phyloP scores from a whole-genome alignment of 2,888 invertebrate genomes.

The Stenichneumon culpator region DNA sequence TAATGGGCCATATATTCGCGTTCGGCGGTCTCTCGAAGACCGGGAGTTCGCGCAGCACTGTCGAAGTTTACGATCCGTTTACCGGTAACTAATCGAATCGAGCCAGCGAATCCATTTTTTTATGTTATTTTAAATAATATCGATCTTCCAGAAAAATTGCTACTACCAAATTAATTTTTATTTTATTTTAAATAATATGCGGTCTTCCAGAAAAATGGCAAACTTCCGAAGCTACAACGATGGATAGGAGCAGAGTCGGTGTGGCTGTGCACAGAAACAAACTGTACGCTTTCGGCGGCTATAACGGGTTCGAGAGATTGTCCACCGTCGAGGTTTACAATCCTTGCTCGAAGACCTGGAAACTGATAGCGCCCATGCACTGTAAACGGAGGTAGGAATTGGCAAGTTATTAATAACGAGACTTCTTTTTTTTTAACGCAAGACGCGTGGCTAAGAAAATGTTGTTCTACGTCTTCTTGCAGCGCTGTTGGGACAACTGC shows the following conservation, averaged over 20 bases:
- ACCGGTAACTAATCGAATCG: conserved; percentile 76
- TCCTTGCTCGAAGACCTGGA: conserved; percentile 91
- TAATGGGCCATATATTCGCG: conserved; percentile 93
- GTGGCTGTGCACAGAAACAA: conserved; percentile 93
- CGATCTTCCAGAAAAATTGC: neutral
- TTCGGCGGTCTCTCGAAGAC: conserved; percentile 94
- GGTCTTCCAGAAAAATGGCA: conserved; percentile 88
- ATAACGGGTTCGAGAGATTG: conserved; percentile 92
- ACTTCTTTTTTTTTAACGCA: conserved; percentile 1
- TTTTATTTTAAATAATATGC: neutral
- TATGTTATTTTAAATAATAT: neutral
- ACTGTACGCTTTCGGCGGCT: conserved; percentile 93
- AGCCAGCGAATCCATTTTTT: neutral
- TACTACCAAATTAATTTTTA: no score
- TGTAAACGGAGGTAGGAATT: conserved; percentile 90
- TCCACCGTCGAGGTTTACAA: conserved; percentile 95
- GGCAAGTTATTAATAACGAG: neutral
- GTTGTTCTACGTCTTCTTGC: conserved; percentile 62
- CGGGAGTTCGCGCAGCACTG: conserved; percentile 93
- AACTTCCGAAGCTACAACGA: conserved; percentile 93
- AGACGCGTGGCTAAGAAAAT: conserved; percentile 2
- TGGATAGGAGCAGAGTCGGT: conserved; percentile 93
- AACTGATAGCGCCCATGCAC: conserved; percentile 92
- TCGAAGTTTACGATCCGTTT: conserved; percentile 93
- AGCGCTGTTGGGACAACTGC: conserved; percentile 94